Conservation (phyloP, 2,113 vertebrate genomes). For the Mus pahari region DNA sequence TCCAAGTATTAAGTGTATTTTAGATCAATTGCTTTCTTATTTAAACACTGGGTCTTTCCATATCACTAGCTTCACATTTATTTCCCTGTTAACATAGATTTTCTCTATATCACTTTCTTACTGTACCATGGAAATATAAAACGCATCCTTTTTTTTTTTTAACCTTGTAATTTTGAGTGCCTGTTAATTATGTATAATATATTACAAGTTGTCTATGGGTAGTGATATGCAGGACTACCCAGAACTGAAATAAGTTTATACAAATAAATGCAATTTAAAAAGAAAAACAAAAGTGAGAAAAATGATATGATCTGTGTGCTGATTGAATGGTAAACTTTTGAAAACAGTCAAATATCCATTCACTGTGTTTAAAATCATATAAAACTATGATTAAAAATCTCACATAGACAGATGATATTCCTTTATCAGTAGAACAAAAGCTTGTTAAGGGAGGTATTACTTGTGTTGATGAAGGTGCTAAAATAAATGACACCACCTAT, state of each 20-base stretch:
- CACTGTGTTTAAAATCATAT: not conserved
- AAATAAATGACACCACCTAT: constrained; percentile 31
- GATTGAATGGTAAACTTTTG: constrained; percentile 12
- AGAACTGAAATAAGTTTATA: constrained; percentile 26
- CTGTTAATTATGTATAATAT: constrained; percentile 44
- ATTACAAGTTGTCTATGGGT: not conserved
- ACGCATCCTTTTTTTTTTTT: constrained; percentile 40
- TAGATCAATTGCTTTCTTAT: not conserved
- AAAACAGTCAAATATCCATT: constrained; percentile 31
- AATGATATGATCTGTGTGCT: not conserved
- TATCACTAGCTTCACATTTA: constrained; percentile 43
- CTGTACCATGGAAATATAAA: constrained; percentile 27
- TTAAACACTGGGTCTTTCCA: not conserved
- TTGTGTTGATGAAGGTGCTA: constrained; percentile 28
- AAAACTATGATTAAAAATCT: constrained; percentile 40
- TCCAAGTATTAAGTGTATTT: constrained; percentile 1
- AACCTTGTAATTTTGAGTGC: not conserved
- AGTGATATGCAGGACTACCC: not conserved
- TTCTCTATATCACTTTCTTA: constrained; percentile 13
- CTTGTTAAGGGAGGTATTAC: constrained; percentile 58
- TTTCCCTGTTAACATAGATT: constrained; percentile 35
- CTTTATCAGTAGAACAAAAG: constrained; percentile 61
- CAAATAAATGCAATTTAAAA: constrained; percentile 19
- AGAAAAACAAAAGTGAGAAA: not conserved
- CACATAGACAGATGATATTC: constrained; percentile 30